phyloP scores from a whole-genome alignment of 2,888 invertebrate species.

The Drosophila koepferae region DNA sequence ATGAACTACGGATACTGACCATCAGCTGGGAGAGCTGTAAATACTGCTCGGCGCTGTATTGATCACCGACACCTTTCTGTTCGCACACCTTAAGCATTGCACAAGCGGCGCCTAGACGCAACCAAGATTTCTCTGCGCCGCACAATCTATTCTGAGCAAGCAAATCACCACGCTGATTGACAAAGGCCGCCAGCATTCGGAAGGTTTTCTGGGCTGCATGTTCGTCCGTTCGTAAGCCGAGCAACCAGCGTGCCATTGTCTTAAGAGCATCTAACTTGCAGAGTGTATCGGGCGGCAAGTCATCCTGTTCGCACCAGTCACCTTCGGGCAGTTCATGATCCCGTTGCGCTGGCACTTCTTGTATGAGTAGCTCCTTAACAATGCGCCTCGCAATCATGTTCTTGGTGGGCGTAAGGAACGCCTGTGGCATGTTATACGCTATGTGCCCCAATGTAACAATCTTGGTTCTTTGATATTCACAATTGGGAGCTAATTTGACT shows the following conservation, averaged over 20 bases:
- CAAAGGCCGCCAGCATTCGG: constrained; percentile 96
- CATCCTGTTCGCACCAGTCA: constrained; percentile 93
- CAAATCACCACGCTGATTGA: constrained; percentile 95
- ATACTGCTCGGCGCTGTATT: constrained; percentile 97
- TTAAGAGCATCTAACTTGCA: constrained; percentile 98
- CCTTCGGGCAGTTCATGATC: constrained; percentile 79
- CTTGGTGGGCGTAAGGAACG: constrained; percentile 95
- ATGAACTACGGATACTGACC: constrained; percentile 87
- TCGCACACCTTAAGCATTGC: constrained; percentile 99
- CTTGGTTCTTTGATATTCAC: constrained; percentile 95
- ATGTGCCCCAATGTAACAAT: constrained; percentile 98
- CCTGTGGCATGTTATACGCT: constrained; percentile 95
- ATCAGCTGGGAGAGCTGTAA: constrained; percentile 96
- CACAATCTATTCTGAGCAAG: constrained; percentile 90
- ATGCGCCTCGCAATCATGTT: constrained; percentile 97
- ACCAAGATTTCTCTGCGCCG: constrained; percentile 96
- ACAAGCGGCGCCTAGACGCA: constrained; percentile 96
- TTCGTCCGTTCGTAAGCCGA: constrained; percentile 95
- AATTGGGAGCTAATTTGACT: constrained; percentile 90
- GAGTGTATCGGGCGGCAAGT: constrained; percentile 95
- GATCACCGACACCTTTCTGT: constrained; percentile 97
- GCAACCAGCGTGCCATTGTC: constrained; percentile 97
- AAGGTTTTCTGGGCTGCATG: constrained; percentile 97
- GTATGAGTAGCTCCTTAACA: constrained; percentile 97
- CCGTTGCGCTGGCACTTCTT: constrained; percentile 88